phyloP scores from a whole-genome alignment of 2,113 vertebrate genomes.

The Pachypanchax playfairii region DNA sequence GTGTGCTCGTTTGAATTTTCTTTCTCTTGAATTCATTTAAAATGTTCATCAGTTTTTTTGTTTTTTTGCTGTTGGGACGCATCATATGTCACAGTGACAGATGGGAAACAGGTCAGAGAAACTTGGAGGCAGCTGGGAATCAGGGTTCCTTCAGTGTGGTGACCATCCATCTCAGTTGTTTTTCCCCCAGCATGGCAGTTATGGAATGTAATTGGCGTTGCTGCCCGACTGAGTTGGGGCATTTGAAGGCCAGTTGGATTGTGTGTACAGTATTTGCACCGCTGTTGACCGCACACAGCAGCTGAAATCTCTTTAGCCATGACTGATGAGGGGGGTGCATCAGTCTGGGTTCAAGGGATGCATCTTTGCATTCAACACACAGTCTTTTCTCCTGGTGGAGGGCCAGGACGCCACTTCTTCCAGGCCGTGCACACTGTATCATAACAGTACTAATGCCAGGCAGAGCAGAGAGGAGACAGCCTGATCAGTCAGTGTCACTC shows the following conservation, averaged over 20 bases:
- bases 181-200: conserved; percentile 59
- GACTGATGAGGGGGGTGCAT: conserved; percentile 28
- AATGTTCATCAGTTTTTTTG: conserved; percentile 45
- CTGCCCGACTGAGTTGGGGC: conserved; percentile 40
- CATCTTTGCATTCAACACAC: conserved; percentile 51
- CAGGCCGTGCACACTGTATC: conserved; percentile 39
- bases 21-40: conserved; percentile 27
- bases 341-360: conserved; percentile 29
- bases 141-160: conserved; percentile 36
- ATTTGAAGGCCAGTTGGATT: background rate
- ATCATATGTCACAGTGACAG: conserved; percentile 63
- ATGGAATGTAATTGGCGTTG: conserved; percentile 57
- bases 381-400: conserved; percentile 21
- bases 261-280: conserved; percentile 22
- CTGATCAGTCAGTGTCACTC: conserved; percentile 68
- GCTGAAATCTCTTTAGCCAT: conserved; percentile 36
- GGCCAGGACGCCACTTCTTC: conserved; percentile 24
- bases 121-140: conserved; percentile 59
- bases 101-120: conserved; percentile 48
- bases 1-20: conserved; percentile 39
- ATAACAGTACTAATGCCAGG: conserved; percentile 43
- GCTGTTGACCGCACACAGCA: conserved; percentile 33
- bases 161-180: conserved; percentile 58
- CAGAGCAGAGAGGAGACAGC: conserved; percentile 44
- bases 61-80: conserved; percentile 37